These are phyloP conservation scores for Cheilinus undulatus DNA, from an alignment of 2,113 vertebrate species.

Conservation along the genomic window DNA sequence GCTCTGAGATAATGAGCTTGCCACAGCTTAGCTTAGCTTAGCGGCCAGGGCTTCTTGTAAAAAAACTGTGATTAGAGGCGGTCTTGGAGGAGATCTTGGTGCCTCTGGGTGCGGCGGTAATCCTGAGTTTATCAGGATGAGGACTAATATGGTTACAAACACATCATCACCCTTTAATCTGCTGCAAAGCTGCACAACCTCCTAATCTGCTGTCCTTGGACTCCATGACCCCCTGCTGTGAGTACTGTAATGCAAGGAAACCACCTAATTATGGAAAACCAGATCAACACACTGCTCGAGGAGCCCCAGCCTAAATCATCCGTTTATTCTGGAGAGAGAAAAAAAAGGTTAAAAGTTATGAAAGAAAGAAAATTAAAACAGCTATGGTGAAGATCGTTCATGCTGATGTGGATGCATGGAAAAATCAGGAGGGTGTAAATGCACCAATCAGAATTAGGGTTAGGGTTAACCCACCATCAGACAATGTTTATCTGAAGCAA, in stretches of 20 bases:
- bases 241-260: not conserved
- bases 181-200: not conserved
- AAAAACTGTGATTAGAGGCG: constrained; percentile 37
- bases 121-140: constrained; percentile 43
- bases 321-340: no score
- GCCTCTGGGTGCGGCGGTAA: constrained; percentile 41
- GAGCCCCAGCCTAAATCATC: no score
- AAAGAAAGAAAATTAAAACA: no score
- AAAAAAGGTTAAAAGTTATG: no score
- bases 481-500: no score
- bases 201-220: not conserved
- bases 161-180: constrained; percentile 27
- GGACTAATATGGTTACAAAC: constrained; percentile 26
- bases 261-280: not conserved
- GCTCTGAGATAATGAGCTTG: constrained; percentile 64
- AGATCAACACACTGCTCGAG: no score
- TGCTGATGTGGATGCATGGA: no score
- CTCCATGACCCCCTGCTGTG: not conserved
- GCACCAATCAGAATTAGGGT: no score
- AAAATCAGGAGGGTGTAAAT: no score
- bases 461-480: no score
- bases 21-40: constrained; percentile 36
- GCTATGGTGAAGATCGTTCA: no score
- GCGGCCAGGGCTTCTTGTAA: not conserved
- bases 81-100: constrained; percentile 26